Evolutionary conservation across 2,888 invertebrate species (phyloP).

Genomic region (Eulithis testata): DNA sequence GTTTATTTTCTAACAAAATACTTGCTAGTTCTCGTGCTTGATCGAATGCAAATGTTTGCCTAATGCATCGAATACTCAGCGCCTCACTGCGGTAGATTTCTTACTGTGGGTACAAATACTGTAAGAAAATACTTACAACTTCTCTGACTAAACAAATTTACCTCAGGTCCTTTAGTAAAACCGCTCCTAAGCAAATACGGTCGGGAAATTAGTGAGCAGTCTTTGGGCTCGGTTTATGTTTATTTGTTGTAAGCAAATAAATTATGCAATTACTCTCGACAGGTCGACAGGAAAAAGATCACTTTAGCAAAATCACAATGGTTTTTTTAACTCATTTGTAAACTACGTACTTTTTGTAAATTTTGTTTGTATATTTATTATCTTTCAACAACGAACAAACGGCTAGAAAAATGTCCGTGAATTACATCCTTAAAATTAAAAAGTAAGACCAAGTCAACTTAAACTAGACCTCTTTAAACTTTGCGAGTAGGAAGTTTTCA

Average conservation of each 20-base stretch:
- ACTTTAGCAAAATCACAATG: neutral
- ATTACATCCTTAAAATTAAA: conserved; percentile 25
- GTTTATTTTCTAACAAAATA: conserved; percentile 1
- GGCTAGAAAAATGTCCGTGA: conserved; percentile 27
- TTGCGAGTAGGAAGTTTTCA: conserved; percentile 32
- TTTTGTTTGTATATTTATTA: too few relatives aligned
- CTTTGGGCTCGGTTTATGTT: conserved; percentile 39
- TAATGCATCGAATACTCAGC: conserved; percentile 12
- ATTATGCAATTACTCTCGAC: conserved; percentile 12
- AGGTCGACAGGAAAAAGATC: conserved; percentile 22
- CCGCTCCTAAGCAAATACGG: conserved; percentile 52
- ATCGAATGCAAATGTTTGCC: conserved; percentile 11
- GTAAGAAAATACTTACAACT: conserved; percentile 13
- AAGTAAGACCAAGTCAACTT: conserved; percentile 20
- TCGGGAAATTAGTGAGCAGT: conserved; percentile 48
- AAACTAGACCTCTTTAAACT: conserved; percentile 25
- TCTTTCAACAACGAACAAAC: neutral
- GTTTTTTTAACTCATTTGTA: too few relatives aligned
- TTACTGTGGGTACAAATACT: conserved; percentile 8
- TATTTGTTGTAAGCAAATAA: conserved; percentile 31
- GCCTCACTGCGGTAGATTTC: neutral
- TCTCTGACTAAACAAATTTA: conserved; percentile 20
- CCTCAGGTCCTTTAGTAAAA: conserved; percentile 25
- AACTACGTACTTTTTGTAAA: too few relatives aligned
- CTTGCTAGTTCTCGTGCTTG: neutral